Conservation (phyloP, 1,140 invertebrate species). For the Limonius californicus region DNA sequence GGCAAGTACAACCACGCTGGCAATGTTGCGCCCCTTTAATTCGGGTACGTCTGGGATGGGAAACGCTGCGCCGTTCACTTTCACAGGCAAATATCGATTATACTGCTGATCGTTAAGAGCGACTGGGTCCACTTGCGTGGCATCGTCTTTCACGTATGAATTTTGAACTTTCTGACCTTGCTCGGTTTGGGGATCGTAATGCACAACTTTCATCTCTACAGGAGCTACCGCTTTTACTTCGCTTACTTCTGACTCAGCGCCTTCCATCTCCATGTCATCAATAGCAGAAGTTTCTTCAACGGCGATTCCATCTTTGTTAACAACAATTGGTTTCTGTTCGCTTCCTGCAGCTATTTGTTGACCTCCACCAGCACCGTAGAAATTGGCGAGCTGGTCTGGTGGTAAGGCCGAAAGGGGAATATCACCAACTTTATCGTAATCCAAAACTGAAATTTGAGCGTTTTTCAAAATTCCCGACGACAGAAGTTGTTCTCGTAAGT, state of each 20-base stretch:
- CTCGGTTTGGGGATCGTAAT: constrained; percentile 68
- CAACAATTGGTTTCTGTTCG: constrained; percentile 60
- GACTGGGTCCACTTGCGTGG: constrained; percentile 69
- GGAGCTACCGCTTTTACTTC: constrained; percentile 53
- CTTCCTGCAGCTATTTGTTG: constrained; percentile 61
- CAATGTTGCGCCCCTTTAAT: constrained; percentile 67
- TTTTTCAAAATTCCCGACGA: constrained; percentile 81
- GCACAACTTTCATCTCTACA: constrained; percentile 81
- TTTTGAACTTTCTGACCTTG: constrained; percentile 69
- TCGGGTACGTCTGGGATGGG: constrained; percentile 72
- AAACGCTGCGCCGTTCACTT: constrained; percentile 78
- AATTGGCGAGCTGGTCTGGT: constrained; percentile 80
- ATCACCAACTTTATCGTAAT: constrained; percentile 85
- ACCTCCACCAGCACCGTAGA: constrained; percentile 72
- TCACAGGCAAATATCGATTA: constrained; percentile 75
- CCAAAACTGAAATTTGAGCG: constrained; percentile 79
- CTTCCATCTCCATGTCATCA: constrained; percentile 46
- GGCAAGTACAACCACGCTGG: constrained; percentile 77
- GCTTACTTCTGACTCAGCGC: constrained; percentile 52
- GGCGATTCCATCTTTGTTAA: constrained; percentile 57
- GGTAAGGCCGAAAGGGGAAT: constrained; percentile 77
- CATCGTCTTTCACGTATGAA: constrained; percentile 67
- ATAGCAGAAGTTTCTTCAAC: constrained; percentile 40
- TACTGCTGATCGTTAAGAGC: constrained; percentile 70
- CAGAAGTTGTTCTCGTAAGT: constrained; percentile 75